These are phyloP conservation scores for Rhogogaster chlorosoma DNA, from an alignment of 2,888 invertebrate genomes.

Conservation along the genomic window DNA sequence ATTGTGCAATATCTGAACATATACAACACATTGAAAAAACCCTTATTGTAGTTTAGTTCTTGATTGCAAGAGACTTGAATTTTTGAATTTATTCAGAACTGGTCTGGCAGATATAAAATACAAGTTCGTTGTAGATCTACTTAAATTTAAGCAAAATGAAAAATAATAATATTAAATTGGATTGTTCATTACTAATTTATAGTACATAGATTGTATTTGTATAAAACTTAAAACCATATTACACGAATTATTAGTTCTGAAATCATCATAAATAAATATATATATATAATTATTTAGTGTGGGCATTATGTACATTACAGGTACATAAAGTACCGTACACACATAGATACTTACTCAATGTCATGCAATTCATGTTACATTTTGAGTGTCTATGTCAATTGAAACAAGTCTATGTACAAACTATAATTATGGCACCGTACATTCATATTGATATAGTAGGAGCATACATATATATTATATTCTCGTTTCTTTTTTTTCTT, in stretches of 20 bases:
- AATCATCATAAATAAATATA: constrained; percentile 3
- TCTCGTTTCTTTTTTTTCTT: not conserved
- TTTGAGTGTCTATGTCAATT: constrained; percentile 24
- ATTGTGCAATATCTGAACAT: constrained; percentile 37
- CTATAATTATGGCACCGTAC: constrained; percentile 23
- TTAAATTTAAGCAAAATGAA: not conserved
- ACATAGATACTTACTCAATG: constrained; percentile 4
- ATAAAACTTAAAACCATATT: constrained; percentile 11
- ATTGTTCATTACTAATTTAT: constrained; percentile 14
- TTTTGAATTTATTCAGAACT: constrained; percentile 11
- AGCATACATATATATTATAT: not conserved
- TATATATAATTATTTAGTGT: constrained; percentile 12
- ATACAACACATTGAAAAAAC: constrained; percentile 30
- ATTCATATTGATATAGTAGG: constrained; percentile 16
- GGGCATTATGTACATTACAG: constrained; percentile 39
- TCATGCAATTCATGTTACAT: not conserved
- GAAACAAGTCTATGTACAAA: constrained; percentile 32
- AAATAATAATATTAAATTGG: constrained; percentile 22
- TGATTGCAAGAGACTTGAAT: constrained; percentile 17
- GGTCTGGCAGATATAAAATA: constrained; percentile 4
- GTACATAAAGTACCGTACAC: constrained; percentile 36
- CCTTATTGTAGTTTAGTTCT: constrained; percentile 29
- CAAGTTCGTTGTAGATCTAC: not conserved
- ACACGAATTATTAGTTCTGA: not conserved
- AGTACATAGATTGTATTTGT: constrained; percentile 20